Percentiles rank a stretch among this genome's conserved stretches.
These are phyloP conservation scores for Dendrolimus kikuchii DNA, from an alignment of 1,140 invertebrate species.

Conservation along the genomic window DNA sequence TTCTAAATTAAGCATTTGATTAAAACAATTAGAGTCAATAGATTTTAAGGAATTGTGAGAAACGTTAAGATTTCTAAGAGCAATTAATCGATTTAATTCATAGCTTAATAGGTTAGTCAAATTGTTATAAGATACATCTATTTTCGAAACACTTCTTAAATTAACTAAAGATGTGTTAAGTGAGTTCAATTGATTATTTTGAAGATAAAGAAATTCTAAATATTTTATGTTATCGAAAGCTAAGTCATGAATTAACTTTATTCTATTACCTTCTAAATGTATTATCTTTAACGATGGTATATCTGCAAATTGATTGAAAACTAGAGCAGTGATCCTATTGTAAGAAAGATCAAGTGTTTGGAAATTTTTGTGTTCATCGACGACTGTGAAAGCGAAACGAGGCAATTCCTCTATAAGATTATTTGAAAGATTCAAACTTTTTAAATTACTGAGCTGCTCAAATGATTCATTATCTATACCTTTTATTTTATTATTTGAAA, in stretches of 20 bases:
- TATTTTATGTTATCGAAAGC: conserved; percentile 27
- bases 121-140: conserved; percentile 40
- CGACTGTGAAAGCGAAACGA: conserved; percentile 18
- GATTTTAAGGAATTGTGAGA: conserved; percentile 38
- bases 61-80: conserved; percentile 34
- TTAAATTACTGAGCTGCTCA: conserved; percentile 19
- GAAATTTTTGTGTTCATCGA: conserved; percentile 19
- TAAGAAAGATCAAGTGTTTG: conserved; percentile 27
- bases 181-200: conserved; percentile 28
- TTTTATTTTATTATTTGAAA: conserved; percentile 37
- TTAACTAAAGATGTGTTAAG: conserved; percentile 39
- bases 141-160: conserved; percentile 28
- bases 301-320: conserved; percentile 17
- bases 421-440: conserved; percentile 34
- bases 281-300: conserved; percentile 21
- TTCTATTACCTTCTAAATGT: conserved; percentile 34
- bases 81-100: conserved; percentile 34
- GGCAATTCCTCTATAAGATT: conserved; percentile 33
- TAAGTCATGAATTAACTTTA: conserved; percentile 25
- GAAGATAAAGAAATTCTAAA: conserved; percentile 30
- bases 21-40: conserved; percentile 45
- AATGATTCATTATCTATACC: conserved; percentile 32
- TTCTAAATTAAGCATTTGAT: conserved; percentile 31
- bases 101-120: conserved; percentile 30
- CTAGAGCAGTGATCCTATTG: conserved; percentile 21